Base-by-base conservation (phyloP, 2,888 invertebrate species). In the Morpho achilles region DNA sequence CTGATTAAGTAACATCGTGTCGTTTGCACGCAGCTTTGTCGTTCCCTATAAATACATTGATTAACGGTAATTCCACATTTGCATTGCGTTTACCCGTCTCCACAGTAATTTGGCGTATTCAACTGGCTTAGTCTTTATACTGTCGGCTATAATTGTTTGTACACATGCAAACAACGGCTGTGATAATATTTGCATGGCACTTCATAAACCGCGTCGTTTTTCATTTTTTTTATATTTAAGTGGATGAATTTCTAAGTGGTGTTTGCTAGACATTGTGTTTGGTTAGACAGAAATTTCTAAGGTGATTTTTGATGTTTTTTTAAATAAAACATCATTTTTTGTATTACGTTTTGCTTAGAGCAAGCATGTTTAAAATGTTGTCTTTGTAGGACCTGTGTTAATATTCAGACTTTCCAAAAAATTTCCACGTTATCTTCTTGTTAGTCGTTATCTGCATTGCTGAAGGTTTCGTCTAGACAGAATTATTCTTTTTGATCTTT, bases 131-230 rank as follows among this genome's bases (percentile, higher is more conserved):
- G 69, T 64, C 63, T 72, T 69, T 73, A 68, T 74, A 73, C 70
- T 66, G 66, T 69, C 51, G 56, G 59, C 61, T 56, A 63, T 73
- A 73, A 78, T 81, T 81, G 79, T 80, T 77, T 76, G 71, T 76
- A 70, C 57, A 74, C 75, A 76, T 67, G 71, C 75, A 74, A 82
- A 84, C 77, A 82, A 74, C 71, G 64, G 59, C 52, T 62, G 44
- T 54, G 61, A 51, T 62, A 69, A 72, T 66, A 70, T 74, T 76
- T 73, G 66, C 63, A 50, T 50, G 62, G 53, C 71, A 70, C 71
- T 74, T 65, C 56, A 62, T 57, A 56, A 60, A 59, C 58, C 45
- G 53, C 43, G 53, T 46, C 55, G 43, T 59, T 62, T 56, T 59
- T 40, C 50, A 43, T 50, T 56, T 58, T 58, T 58, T 49, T 60